Base-by-base conservation (phyloP, 2,797 vertebrate species). In the Sebastes aleutianus region DNA sequence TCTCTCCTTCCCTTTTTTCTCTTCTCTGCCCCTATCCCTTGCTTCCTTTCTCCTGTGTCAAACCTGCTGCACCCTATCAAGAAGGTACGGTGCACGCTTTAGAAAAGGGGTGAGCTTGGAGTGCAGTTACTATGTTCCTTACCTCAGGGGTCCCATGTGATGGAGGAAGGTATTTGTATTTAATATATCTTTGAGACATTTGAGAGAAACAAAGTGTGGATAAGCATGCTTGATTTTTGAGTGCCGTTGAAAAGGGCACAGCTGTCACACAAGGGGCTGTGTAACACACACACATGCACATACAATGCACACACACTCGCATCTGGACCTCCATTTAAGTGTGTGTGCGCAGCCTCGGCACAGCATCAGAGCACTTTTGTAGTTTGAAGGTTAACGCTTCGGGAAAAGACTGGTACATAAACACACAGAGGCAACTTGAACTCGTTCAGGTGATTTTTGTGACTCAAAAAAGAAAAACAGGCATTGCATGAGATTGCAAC, bases 181-280 rank as follows among this genome's bases (percentile, higher is more conserved):
- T 70, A 47, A 39, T 67, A 39, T 64, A 65, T 68, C 74, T 74
- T 70, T 78, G 50, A 79, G 54, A 77, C 3, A 11, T 74, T 83
- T 75, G 22, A 85, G 77, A 82, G 32, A 79, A 77, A 82, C 73
- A 71, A 39, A 65, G 66, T 80, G 67, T 47, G 69, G 36, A 83
- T 85, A 81, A 85, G 79, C 57, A 73, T 47, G 39, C 62, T 69
- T 72, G 78, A 76, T 80, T 83, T 81, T 72, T 76, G 69, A 76
- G 61, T 54, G 70, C 34, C 31, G 36, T 74, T 76, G 68, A 83
- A 88, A 92, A 90, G 83, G 85, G 71, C 81, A 81, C 71, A 70
- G 70, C 79, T 88, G 88, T 90, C 88, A 87, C 65, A 73, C 1
- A 1, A 76, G 47, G 53, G 64, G 70, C 65, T 65, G 43, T 66